These are phyloP conservation scores for Xanthia icteritia DNA, from an alignment of 2,888 invertebrate species.

Conservation along the genomic window DNA sequence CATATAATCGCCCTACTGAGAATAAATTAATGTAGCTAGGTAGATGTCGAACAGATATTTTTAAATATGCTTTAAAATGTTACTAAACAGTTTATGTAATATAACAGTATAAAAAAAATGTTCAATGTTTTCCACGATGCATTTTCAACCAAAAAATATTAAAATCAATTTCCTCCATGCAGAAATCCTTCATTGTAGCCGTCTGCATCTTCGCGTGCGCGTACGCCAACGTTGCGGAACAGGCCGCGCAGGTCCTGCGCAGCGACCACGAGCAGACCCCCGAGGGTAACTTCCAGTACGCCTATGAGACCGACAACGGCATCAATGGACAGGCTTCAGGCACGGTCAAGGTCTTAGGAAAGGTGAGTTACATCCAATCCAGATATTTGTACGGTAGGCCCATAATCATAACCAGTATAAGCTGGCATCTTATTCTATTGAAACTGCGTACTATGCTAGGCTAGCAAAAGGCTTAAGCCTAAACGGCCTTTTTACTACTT, in stretches of 20 bases:
- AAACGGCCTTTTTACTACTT: not conserved
- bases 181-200: conserved; percentile 74
- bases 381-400: not conserved
- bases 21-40: not conserved
- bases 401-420: not conserved
- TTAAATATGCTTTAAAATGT: not conserved
- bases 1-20: not conserved
- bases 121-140: not conserved
- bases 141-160: not conserved
- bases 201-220: conserved; percentile 72
- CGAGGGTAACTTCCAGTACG: conserved; percentile 87
- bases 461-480: too few species aligned
- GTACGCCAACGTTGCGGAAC: conserved; percentile 62
- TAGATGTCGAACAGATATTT: not conserved
- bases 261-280: conserved; percentile 79
- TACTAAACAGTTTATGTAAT: not conserved
- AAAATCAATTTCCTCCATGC: not conserved
- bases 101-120: too few species aligned
- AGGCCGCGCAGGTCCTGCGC: conserved; percentile 59
- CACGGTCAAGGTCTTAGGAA: conserved; percentile 67
- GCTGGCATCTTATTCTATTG: not conserved
- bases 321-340: conserved; percentile 88
- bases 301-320: conserved; percentile 91
- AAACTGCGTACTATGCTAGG: too few species aligned
- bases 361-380: conserved; percentile 58